Evolutionary conservation across 1,140 invertebrate species (phyloP).

Genomic region (Drosophila repleta): DNA sequence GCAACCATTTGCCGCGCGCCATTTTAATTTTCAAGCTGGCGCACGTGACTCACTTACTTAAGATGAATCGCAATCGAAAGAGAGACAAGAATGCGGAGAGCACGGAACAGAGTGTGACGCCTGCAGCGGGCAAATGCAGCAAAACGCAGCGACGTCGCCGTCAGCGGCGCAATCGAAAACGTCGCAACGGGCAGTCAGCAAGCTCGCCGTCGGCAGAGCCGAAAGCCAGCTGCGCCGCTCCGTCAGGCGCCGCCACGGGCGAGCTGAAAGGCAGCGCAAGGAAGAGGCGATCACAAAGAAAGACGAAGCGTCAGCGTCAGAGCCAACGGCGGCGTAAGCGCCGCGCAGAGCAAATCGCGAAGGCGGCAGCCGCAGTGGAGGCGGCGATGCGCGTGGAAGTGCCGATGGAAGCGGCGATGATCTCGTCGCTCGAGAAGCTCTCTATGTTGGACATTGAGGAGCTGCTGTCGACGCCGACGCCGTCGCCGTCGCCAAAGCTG

Average conservation of each 20-base stretch:
- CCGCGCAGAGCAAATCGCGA: too few relatives aligned
- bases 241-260: background rate
- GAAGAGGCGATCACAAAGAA: too few relatives aligned
- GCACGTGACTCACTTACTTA: background rate
- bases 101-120: too few relatives aligned
- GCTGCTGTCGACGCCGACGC: background rate
- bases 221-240: background rate
- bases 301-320: too few relatives aligned
- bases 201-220: background rate
- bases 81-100: background rate
- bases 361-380: too few relatives aligned
- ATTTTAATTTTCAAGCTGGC: background rate
- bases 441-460: background rate
- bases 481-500: background rate
- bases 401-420: background rate
- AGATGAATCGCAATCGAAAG: background rate
- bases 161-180: conserved; percentile 6
- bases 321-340: too few relatives aligned
- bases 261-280: too few relatives aligned
- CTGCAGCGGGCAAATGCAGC: background rate
- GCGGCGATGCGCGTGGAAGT: too few relatives aligned
- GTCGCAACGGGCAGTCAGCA: background rate
- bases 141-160: conserved; percentile 1
- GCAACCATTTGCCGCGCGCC: background rate
- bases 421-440: background rate